Conservation (phyloP, 2,888 invertebrate genomes). For the Agrotis exclamationis region DNA sequence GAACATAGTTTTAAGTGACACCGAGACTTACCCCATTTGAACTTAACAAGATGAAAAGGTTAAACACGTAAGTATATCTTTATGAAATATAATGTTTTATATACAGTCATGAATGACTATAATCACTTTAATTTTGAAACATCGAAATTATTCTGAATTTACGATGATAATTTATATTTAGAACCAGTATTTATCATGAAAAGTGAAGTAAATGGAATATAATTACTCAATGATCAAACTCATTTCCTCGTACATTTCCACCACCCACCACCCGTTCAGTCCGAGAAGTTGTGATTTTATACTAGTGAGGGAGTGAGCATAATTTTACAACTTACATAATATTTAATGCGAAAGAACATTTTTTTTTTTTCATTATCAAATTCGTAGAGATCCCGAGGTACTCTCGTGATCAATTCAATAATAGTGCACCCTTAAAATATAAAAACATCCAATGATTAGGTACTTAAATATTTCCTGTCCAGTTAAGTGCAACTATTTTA, state of each 20-base stretch:
- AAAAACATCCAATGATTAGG: constrained; percentile 85
- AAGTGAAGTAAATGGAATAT: constrained; percentile 65
- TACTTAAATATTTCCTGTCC: constrained; percentile 83
- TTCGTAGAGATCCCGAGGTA: constrained; percentile 81
- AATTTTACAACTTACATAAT: constrained; percentile 80
- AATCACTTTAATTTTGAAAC: constrained; percentile 67
- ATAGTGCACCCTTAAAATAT: constrained; percentile 86
- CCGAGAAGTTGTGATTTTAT: constrained; percentile 71
- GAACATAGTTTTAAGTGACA: constrained; percentile 83
- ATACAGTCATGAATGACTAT: constrained; percentile 81
- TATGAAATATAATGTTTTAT: constrained; percentile 77
- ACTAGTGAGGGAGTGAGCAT: constrained; percentile 84
- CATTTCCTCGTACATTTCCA: constrained; percentile 51
- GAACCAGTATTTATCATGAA: constrained; percentile 69
- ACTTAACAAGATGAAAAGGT: constrained; percentile 73
- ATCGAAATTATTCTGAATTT: constrained; percentile 66
- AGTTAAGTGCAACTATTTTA: constrained; percentile 86
- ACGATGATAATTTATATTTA: constrained; percentile 63
- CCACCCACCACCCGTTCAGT: constrained; percentile 60
- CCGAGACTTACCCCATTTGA: constrained; percentile 80
- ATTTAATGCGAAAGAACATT: constrained; percentile 83
- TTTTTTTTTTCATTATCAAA: constrained; percentile 80
- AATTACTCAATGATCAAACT: constrained; percentile 61
- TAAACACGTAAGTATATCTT: constrained; percentile 65
- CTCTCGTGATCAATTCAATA: constrained; percentile 71